These are phyloP conservation scores for Lathamus discolor DNA, from an alignment of 2,113 vertebrate species.

Conservation along the genomic window DNA sequence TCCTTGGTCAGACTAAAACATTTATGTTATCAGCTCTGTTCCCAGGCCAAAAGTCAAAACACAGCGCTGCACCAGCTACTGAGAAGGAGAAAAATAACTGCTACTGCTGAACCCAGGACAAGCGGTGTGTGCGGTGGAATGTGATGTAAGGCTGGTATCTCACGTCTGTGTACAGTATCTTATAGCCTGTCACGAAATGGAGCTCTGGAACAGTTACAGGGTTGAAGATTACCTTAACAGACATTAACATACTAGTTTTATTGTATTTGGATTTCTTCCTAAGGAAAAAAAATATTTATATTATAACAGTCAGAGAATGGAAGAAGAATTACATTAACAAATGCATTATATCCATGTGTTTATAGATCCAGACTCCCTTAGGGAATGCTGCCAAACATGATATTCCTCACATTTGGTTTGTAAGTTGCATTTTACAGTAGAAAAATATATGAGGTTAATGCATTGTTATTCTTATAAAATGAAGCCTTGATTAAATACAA, in stretches of 20 bases:
- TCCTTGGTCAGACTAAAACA: no score
- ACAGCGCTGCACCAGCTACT: no score
- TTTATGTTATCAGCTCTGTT: no score
- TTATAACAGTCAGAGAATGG: constrained; percentile 56
- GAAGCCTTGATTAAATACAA: constrained; percentile 1
- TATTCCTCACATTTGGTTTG: constrained; percentile 27
- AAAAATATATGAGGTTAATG: background rate
- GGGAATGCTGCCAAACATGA: constrained; percentile 43
- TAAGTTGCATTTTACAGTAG: background rate
- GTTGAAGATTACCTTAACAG: background rate
- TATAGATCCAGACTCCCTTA: constrained; percentile 57
- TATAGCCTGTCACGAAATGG: background rate
- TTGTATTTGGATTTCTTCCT: constrained; percentile 48
- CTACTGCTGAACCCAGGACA: no score
- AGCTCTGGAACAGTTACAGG: background rate
- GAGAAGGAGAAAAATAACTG: no score
- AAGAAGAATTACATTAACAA: constrained; percentile 54
- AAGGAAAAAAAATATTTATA: constrained; percentile 31
- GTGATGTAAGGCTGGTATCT: background rate
- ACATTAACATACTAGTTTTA: constrained; percentile 23
- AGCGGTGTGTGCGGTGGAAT: accelerated
- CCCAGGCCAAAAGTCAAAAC: no score
- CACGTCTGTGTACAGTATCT: background rate
- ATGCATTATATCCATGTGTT: constrained; percentile 16
- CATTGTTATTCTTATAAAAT: background rate